Evolutionary conservation across 1,140 invertebrate species (phyloP), one percentile per base, ranked within the genome.

Genomic region (Megalopta genalis): DNA sequence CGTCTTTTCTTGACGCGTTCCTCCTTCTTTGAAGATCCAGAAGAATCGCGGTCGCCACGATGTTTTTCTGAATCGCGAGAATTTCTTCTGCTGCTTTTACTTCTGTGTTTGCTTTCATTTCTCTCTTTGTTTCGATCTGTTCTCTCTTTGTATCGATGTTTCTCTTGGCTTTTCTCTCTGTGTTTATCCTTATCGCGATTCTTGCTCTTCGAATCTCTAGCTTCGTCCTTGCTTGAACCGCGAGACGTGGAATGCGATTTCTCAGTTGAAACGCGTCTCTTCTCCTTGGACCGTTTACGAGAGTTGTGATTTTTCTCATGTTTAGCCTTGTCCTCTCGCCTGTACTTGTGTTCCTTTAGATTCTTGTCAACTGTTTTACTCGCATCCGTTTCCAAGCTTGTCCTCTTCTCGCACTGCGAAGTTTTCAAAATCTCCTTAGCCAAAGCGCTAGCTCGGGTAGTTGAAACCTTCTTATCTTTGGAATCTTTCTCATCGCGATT

Each of bases 31-130:
- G 86, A 87, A 65, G 64, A 78, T 18, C 83, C 85, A 10, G 82
- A 87, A 66, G 72, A 85, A 75, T 77, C 86, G 27, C 86, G 68
- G 10, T 84, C 88, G 57, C n/a, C 21, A n/a, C 90, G 80, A 62
- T 83, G 84, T 21, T 86, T 90, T 59, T 69, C 85, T 2, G 86
- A 87, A 42, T 88, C 88, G 16, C 86, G 82, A 69, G 86, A 75
- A 59, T 77, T 66, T 52, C 82, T 88, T 7, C 57, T 84, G 12
- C 88, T 81, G 42, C 74, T 86, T 62, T 57, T 76, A 59, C 67
- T 84, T 10, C 67, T 78, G 1, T 77, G 77, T 87, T 73, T 86
- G 67, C 86, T 69, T 71, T 87, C 87, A 75, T 62, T 37, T 27
- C 86, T 90, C 57, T 85, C 69, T 59, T 72, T 76, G 18, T 54